These are phyloP conservation scores for Tychaedon coryphoeus DNA, from an alignment of 2,113 vertebrate genomes.

Conservation along the genomic window DNA sequence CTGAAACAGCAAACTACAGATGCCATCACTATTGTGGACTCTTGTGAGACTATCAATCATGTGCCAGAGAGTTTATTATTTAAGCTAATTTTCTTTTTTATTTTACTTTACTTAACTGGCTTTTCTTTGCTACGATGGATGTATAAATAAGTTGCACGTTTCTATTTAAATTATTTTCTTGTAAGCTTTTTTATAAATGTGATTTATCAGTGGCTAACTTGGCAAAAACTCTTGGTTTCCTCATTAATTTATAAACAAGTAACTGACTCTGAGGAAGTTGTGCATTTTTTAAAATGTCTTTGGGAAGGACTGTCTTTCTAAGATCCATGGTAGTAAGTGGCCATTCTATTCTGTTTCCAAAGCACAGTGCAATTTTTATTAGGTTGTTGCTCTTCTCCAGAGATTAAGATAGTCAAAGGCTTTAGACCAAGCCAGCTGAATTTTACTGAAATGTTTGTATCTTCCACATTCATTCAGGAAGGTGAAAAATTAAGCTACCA, in stretches of 20 bases:
- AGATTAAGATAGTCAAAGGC: not conserved
- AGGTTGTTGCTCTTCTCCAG: not conserved
- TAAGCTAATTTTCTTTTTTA: not conserved
- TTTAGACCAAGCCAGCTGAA: not conserved
- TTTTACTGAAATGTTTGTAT: not conserved
- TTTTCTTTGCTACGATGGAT: not conserved
- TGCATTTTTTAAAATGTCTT: not conserved
- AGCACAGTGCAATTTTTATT: not conserved
- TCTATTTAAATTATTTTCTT: not conserved
- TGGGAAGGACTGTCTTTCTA: not conserved
- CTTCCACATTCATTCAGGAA: not conserved
- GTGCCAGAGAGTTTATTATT: not conserved
- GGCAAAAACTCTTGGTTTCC: slow-evolving; percentile 9
- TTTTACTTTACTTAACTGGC: not conserved
- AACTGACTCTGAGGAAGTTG: not conserved
- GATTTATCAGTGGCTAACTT: slow-evolving; percentile 53
- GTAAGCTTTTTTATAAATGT: slow-evolving; percentile 5
- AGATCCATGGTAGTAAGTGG: not conserved
- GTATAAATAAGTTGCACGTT: not conserved
- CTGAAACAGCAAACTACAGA: not conserved
- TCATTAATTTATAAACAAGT: slow-evolving; percentile 37
- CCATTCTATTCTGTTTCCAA: not conserved
- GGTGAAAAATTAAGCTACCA: not conserved
- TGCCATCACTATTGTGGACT: not conserved
- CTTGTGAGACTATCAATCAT: not conserved